phyloP scores from a whole-genome alignment of 92 coral and sea anemone genomes.

The Epizoanthus illoricatus region DNA sequence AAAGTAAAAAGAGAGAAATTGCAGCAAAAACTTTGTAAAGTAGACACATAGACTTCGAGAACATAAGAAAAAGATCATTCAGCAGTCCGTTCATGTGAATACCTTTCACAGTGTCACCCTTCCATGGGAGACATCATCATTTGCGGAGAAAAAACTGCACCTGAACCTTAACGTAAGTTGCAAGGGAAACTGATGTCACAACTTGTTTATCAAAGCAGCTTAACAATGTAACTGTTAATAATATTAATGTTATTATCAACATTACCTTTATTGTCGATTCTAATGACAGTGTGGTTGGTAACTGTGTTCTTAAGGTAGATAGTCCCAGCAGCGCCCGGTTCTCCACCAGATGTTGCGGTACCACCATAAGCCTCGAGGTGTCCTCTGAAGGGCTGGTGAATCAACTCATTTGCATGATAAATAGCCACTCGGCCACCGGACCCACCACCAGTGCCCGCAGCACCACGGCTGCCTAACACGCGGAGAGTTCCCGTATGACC shows the following conservation, averaged over 20 bases:
- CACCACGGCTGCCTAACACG: slow-evolving; percentile 63
- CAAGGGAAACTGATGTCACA: no score
- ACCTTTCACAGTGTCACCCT: background rate
- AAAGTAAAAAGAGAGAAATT: background rate
- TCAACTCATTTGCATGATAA: slow-evolving; percentile 52
- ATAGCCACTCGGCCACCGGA: slow-evolving; percentile 76
- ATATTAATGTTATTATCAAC: background rate
- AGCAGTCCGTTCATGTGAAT: background rate
- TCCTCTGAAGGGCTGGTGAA: slow-evolving; percentile 64
- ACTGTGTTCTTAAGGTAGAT: slow-evolving; percentile 55
- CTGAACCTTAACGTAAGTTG: no score
- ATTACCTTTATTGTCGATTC: slow-evolving; percentile 58
- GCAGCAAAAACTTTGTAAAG: background rate
- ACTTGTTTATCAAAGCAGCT: no score
- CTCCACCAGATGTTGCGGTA: slow-evolving; percentile 55
- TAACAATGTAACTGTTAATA: no score
- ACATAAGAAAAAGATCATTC: background rate
- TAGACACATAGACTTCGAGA: background rate
- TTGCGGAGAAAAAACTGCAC: no score
- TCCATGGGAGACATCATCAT: no score
- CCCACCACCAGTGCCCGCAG: slow-evolving; percentile 66
- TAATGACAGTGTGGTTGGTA: slow-evolving; percentile 47
- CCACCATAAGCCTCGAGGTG: slow-evolving; percentile 65
- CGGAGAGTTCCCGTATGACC: slow-evolving; percentile 69
- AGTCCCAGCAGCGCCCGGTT: slow-evolving; percentile 77